Percentiles rank a stretch among this genome's conserved stretches.
Conservation (phyloP, 2,797 vertebrate species). For the Saxicola maurus region DNA sequence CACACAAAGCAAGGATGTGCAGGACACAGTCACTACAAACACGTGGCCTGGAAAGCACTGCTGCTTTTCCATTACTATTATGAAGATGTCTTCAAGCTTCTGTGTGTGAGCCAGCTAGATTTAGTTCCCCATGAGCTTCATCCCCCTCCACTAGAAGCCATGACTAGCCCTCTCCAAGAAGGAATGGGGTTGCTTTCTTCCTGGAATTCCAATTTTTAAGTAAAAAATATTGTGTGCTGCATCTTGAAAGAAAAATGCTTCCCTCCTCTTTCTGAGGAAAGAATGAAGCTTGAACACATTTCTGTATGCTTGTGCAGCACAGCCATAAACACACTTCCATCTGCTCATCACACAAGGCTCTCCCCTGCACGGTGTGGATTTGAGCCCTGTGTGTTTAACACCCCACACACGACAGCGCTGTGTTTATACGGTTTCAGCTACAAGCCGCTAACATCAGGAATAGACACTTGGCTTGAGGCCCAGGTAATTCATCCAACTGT, state of each 20-base stretch:
- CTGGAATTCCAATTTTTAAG: background rate
- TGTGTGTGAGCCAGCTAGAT: background rate
- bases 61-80: background rate
- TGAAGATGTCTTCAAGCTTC: background rate
- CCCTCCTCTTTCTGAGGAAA: background rate
- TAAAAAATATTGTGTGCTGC: background rate
- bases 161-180: background rate
- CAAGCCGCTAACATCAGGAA: slow-evolving; percentile 9
- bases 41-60: background rate
- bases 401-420: background rate
- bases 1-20: fast-evolving
- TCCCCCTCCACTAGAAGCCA: background rate
- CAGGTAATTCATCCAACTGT: background rate
- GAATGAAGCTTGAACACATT: background rate
- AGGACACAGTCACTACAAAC: background rate
- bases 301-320: background rate
- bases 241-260: background rate
- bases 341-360: background rate
- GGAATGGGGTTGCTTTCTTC: background rate
- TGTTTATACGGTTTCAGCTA: background rate
- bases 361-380: background rate
- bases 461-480: slow-evolving; percentile 21
- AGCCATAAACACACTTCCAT: background rate
- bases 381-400: background rate
- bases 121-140: background rate